Evolutionary conservation across 2,888 invertebrate genomes (phyloP).

Genomic region (Yponomeuta plumbellus): DNA sequence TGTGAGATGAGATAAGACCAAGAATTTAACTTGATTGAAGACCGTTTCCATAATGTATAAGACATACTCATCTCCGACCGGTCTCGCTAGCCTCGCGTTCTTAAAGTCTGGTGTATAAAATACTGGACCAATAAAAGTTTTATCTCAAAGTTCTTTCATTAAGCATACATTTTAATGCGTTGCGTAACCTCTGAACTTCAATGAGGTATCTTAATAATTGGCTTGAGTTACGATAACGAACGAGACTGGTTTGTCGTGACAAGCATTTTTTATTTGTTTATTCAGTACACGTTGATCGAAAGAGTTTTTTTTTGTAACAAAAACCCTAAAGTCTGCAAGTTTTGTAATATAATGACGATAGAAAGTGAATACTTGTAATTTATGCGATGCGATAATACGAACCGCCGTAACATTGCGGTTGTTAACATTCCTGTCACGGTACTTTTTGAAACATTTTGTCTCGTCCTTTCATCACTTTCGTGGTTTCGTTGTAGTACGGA

Average conservation of each 20-base stretch:
- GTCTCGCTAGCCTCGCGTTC: not conserved
- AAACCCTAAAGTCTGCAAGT: not conserved
- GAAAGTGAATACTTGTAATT: not conserved
- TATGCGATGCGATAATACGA: not conserved
- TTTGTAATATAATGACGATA: not conserved
- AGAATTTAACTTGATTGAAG: not conserved
- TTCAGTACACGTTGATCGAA: too few relatives aligned
- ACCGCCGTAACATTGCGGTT: not conserved
- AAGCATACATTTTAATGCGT: not conserved
- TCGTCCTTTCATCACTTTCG: not conserved
- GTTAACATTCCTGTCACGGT: not conserved
- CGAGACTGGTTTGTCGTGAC: not conserved
- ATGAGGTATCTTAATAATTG: not conserved
- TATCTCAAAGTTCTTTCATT: not conserved
- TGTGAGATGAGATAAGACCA: not conserved
- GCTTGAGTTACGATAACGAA: not conserved
- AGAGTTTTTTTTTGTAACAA: too few relatives aligned
- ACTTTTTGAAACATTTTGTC: not conserved
- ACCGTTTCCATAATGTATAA: constrained; percentile 5
- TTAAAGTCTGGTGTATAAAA: not conserved
- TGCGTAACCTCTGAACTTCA: not conserved
- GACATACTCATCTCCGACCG: not conserved
- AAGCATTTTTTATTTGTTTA: not conserved
- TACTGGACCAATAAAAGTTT: constrained; percentile 8
- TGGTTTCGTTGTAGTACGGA: too few relatives aligned